A percentile compares a stretch with the other conserved stretches of the same genome.
Evolutionary conservation across 2,888 invertebrate genomes (phyloP).

Genomic region (Epistrophe grossulariae): DNA sequence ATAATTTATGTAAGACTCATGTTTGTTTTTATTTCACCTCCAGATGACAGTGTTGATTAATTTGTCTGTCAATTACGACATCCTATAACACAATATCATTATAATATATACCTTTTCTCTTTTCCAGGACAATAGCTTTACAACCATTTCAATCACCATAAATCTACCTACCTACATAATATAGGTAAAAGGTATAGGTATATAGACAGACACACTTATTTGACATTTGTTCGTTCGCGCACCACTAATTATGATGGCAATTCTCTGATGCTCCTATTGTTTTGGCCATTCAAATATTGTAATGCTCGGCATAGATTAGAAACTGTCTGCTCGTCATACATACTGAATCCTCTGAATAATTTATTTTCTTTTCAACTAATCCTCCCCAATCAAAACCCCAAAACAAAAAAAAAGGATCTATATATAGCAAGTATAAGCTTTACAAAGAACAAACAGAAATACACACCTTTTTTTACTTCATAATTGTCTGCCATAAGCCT

Average conservation of each 20-base stretch:
- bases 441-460: background rate
- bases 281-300: slow-evolving; percentile 39
- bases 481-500: background rate
- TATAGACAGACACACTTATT: background rate
- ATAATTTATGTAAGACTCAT: too few species aligned
- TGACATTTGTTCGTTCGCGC: slow-evolving; percentile 30
- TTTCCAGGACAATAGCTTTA: slow-evolving; percentile 5
- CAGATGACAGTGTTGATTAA: slow-evolving; percentile 19
- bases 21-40: background rate
- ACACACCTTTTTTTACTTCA: background rate
- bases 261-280: slow-evolving; percentile 8
- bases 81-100: slow-evolving; percentile 1
- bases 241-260: slow-evolving; percentile 46
- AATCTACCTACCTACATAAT: slow-evolving; percentile 2
- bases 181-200: too few species aligned
- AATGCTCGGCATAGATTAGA: slow-evolving; percentile 42
- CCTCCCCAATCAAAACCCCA: slow-evolving; percentile 1
- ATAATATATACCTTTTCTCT: slow-evolving; percentile 18
- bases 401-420: slow-evolving; percentile 14
- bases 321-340: slow-evolving; percentile 44
- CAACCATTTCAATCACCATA: slow-evolving; percentile 20
- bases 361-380: slow-evolving; percentile 61
- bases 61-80: slow-evolving; percentile 25
- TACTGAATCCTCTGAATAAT: slow-evolving; percentile 62
- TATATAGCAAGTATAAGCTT: background rate